Percentiles rank a stretch among this genome's conserved stretches.
Conservation (phyloP, 2,797 vertebrate genomes). For the Rallus crepitans region DNA sequence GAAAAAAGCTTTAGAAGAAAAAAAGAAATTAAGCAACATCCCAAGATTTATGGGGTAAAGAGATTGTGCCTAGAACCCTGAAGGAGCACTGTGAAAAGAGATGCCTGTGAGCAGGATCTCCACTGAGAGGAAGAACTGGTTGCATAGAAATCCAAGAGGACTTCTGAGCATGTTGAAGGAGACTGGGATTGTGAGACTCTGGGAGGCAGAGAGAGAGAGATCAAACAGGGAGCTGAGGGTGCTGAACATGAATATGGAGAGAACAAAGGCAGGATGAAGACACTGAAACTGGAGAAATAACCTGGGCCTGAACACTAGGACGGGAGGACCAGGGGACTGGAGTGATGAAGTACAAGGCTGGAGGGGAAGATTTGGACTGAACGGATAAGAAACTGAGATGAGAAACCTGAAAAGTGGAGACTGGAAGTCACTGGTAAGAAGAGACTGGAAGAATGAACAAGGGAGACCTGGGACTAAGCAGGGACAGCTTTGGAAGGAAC, state of each 20-base stretch:
- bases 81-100: not conserved
- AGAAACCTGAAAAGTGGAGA: not conserved
- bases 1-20: not conserved
- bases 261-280: not conserved
- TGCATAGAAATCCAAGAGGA: not conserved
- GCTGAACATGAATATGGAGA: not conserved
- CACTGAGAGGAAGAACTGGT: not conserved
- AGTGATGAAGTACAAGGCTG: not conserved
- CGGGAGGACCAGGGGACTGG: accelerated
- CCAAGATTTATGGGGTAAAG: not conserved
- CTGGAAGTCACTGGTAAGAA: not conserved
- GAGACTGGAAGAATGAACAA: not conserved
- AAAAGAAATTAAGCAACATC: not conserved
- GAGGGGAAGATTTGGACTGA: not conserved
- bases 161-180: not conserved
- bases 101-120: not conserved
- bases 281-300: not conserved
- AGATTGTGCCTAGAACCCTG: not conserved
- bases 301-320: not conserved
- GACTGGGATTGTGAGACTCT: not conserved
- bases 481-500: not conserved
- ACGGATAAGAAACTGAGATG: not conserved
- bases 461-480: not conserved
- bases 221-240: not conserved
- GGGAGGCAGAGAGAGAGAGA: not conserved